Evolutionary conservation across 2,797 vertebrate species (phyloP).

Genomic region (Rhinoraja longicauda): DNA sequence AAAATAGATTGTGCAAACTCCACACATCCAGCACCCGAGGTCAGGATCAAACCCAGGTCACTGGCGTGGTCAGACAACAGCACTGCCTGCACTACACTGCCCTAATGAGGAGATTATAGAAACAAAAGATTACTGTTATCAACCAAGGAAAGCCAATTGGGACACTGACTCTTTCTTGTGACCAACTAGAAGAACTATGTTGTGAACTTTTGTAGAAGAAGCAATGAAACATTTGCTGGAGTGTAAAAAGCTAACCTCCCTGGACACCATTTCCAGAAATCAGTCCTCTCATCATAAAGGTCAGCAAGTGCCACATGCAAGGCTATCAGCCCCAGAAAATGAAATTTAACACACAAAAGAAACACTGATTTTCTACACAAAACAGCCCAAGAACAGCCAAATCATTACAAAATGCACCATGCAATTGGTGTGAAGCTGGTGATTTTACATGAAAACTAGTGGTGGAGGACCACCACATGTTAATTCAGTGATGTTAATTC

Average conservation of each 20-base stretch:
- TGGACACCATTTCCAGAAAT: slow-evolving; percentile 12
- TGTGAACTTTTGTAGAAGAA: neutral
- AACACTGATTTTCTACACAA: slow-evolving; percentile 33
- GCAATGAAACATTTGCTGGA: slow-evolving; percentile 17
- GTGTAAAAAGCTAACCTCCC: neutral
- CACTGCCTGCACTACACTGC: too few relatives aligned
- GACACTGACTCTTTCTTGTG: neutral
- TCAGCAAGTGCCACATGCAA: slow-evolving; percentile 28
- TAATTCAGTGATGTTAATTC: slow-evolving; percentile 21
- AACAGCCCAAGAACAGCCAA: slow-evolving; percentile 37
- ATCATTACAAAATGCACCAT: slow-evolving; percentile 38
- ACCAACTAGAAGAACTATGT: neutral
- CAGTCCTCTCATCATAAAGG: neutral
- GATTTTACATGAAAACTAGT: slow-evolving; percentile 35
- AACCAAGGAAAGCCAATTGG: neutral
- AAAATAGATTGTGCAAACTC: too few relatives aligned
- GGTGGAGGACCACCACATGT: neutral
- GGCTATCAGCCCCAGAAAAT: slow-evolving; percentile 29
- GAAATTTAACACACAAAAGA: slow-evolving; percentile 33
- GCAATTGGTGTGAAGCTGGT: slow-evolving; percentile 35
- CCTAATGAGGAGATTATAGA: neutral
- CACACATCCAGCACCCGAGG: too few relatives aligned
- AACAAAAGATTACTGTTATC: neutral
- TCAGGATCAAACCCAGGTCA: too few relatives aligned
- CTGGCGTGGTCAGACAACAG: too few relatives aligned